A percentile compares a stretch with the other conserved stretches of the same genome.
phyloP scores from a whole-genome alignment of 2,113 vertebrate genomes.

The Takifugu bimaculatus region DNA sequence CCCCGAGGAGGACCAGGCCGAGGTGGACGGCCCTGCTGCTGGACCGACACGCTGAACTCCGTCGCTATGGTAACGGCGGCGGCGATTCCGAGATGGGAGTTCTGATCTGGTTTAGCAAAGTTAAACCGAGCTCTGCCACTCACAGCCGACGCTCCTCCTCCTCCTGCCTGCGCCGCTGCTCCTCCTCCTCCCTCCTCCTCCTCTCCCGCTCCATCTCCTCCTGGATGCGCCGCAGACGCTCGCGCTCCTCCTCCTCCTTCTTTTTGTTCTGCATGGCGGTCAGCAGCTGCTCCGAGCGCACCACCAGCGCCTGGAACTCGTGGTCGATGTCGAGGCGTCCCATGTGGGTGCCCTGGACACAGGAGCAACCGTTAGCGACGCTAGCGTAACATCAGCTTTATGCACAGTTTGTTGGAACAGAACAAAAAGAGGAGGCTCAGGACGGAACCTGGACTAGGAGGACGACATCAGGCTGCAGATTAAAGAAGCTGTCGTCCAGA shows the following conservation, averaged over 20 bases:
- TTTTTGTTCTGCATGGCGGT: slow-evolving; percentile 87
- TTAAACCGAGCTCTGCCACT: slow-evolving; percentile 49
- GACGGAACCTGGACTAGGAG: too few species aligned
- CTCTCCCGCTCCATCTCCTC: slow-evolving; percentile 93
- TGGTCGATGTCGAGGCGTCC: slow-evolving; percentile 85
- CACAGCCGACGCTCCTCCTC: slow-evolving; percentile 87
- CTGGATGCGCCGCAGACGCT: slow-evolving; percentile 86
- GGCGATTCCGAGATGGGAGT: too few species aligned
- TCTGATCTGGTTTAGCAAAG: too few species aligned
- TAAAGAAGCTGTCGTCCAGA: too few species aligned
- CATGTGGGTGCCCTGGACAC: slow-evolving; percentile 81
- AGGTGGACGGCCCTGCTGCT: not conserved
- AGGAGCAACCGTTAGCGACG: not conserved
- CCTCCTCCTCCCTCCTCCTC: slow-evolving; percentile 85
- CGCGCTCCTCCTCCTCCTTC: slow-evolving; percentile 91
- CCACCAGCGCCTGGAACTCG: slow-evolving; percentile 83
- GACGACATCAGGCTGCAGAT: too few species aligned
- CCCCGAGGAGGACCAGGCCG: not conserved
- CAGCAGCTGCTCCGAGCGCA: slow-evolving; percentile 87
- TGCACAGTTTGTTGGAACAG: too few species aligned
- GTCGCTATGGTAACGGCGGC: not conserved
- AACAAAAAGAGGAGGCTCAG: too few species aligned
- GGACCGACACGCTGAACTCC: not conserved
- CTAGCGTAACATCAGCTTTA: too few species aligned
- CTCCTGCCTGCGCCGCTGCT: slow-evolving; percentile 80